Evolutionary conservation across 1,140 invertebrate genomes (phyloP).

Genomic region (Tetraneura akinire): DNA sequence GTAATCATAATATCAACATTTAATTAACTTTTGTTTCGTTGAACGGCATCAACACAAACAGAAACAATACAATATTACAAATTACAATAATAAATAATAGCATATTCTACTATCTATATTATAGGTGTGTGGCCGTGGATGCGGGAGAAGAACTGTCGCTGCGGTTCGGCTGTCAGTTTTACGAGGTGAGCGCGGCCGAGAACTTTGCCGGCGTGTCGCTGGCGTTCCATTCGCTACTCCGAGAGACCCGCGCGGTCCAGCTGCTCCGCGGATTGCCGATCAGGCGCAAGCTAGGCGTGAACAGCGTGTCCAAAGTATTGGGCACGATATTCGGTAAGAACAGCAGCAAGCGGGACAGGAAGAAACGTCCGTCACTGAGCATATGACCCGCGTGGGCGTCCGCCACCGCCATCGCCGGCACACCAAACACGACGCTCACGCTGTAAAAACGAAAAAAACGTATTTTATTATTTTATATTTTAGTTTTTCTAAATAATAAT

Average conservation of each 20-base stretch:
- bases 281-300: constrained; percentile 72
- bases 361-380: constrained; percentile 75
- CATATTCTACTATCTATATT: no score
- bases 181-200: constrained; percentile 83
- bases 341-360: constrained; percentile 63
- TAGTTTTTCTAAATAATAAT: no score
- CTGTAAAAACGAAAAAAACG: not conserved
- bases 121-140: constrained; percentile 74
- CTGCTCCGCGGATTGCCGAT: constrained; percentile 71
- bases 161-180: constrained; percentile 79
- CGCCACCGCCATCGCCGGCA: not conserved
- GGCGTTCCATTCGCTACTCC: constrained; percentile 76
- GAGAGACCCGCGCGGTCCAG: constrained; percentile 73
- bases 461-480: no score
- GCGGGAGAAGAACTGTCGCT: constrained; percentile 79
- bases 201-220: constrained; percentile 75
- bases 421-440: constrained; percentile 37
- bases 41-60: no score
- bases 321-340: constrained; percentile 78
- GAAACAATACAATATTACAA: no score
- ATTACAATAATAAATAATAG: no score
- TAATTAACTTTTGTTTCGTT: no score
- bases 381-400: constrained; percentile 60
- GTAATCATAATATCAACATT: no score
- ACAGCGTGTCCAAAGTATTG: constrained; percentile 77